Evolutionary conservation across 64 coral and sea anemone genomes (phyloP), one percentile per base, ranked within the genome.

Genomic region (Pachyseris speciosa): DNA sequence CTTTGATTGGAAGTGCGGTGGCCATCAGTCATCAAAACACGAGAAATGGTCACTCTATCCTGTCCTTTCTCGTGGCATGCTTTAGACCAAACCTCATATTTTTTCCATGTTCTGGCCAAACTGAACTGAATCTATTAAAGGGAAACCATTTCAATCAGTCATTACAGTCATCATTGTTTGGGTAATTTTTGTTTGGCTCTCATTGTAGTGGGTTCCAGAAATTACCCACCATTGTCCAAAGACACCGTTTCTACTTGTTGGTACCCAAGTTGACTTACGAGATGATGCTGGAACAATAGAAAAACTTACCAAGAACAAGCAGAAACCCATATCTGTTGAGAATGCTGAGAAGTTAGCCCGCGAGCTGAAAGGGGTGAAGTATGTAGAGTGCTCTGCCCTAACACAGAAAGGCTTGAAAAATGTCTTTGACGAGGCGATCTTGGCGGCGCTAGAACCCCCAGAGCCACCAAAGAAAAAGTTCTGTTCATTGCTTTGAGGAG

Each of bases 201-300:
- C n/a, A n/a, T n/a, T n/a, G n/a, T 9, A 93, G 90, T 93, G 90
- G 90, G 94, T 96, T 24, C 94, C 94, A 59, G 90, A 93, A 61
- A 96, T 96, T 34, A 96, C 94, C 3, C 94, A 96, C 60, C 94
- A 96, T 37, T 96, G 94, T 58, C 94, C 94, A 9, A 96, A 96
- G 47, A 96, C 94, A 34, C 94, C 94, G 22, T 96, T 93, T 84
- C 80, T 96, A 33, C 90, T 96, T 63, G 94, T 96, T 60, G 94
- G 94, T 68, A 96, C 94, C 37, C 94, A 96, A 61, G 94, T 96
- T 37, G 94, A 96, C 74, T 85, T 96, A 36, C 47, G 94, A 12
- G 94, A 96, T 76, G 94, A 96, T 67, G 94, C 85, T 9, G 78
- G 84, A 72, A 96, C 94, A 11, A 85, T 96, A 89, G 94, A 96